These are phyloP conservation scores for Tursiops truncatus DNA, from an alignment of 2,113 vertebrate species.

Conservation along the genomic window DNA sequence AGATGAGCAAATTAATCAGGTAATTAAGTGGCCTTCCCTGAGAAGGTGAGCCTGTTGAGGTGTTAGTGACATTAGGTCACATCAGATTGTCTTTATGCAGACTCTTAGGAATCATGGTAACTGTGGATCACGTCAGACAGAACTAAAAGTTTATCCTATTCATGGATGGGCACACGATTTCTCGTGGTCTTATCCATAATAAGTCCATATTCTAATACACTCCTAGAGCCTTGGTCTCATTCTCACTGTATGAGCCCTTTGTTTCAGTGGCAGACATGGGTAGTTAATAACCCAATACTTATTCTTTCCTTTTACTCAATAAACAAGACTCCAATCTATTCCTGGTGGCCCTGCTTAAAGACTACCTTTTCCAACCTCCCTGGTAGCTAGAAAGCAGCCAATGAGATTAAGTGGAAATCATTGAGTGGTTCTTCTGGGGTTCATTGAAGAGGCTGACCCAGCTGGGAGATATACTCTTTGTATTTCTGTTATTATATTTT, in stretches of 20 bases:
- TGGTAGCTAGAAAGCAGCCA: conserved; percentile 28
- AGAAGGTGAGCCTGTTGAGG: conserved; percentile 54
- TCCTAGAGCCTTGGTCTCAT: not conserved
- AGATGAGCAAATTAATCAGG: conserved; percentile 73
- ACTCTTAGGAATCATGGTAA: not conserved
- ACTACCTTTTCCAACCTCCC: conserved; percentile 8
- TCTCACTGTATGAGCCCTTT: not conserved
- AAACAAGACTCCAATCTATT: not conserved
- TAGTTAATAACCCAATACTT: not conserved
- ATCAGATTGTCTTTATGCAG: conserved; percentile 44
- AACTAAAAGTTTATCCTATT: not conserved
- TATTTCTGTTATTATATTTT: not conserved
- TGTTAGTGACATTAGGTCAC: conserved; percentile 37
- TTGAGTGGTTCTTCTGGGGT: not conserved
- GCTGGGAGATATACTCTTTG: not conserved
- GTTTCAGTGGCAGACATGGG: not conserved
- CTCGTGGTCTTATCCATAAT: not conserved
- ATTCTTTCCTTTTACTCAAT: not conserved
- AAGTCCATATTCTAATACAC: not conserved
- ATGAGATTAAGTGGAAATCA: not conserved
- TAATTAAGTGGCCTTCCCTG: conserved; percentile 67
- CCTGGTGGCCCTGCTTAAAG: not conserved
- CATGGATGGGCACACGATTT: not conserved
- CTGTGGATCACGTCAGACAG: not conserved
- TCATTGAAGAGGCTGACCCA: not conserved